Base-by-base conservation (phyloP, 1,140 invertebrate genomes). In the Brachionus sp. region DNA sequence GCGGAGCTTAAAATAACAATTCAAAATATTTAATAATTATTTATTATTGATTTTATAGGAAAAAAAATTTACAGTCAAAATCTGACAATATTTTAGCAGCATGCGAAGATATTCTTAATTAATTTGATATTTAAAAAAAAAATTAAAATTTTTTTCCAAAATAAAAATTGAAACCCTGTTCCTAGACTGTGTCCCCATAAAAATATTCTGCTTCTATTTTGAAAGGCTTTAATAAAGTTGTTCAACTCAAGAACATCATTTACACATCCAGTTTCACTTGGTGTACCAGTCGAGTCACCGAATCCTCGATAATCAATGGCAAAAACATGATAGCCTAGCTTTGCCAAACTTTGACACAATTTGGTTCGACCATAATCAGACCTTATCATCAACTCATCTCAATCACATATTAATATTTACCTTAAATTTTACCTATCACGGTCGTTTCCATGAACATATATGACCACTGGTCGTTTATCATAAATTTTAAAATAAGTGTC, bases 221-320 rank as follows among this genome's bases (percentile, higher is more conserved):
- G 57, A 68, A 16, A 19, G n/a, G 44, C 12, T 23, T 57, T 66
- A 10, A 82, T 46, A 53, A 68, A 68, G 19, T 82, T 70, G 35
- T 53, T 44, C 35, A 82, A 35, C 64, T 29, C 19, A 16, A 82
- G 29, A n/a, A 82, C 80, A 70, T 82, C 80, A 13, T 82, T 66
- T 16, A 82, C 80, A 25, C 39, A 35, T 88, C 89, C 95, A 86
- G 91, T 90, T 90, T 97, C 96, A 9, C 92, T 93, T 13, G 95
- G 95, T 5, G 90, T 90, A 0, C 95, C 96, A 86, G 95, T 93
- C 57, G 95, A 97, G n/a, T 95, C 89, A 2, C 96, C 96, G 90
- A 96, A 98, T 0, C 95, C 95, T 86, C 95, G 91, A 86, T 97
- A 98, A 86, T 98, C 96, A n/a, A 97, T 90, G 91, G 97, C 91